These are phyloP conservation scores for Brevimyrus niger DNA, from an alignment of 2,113 vertebrate species.

Conservation along the genomic window DNA sequence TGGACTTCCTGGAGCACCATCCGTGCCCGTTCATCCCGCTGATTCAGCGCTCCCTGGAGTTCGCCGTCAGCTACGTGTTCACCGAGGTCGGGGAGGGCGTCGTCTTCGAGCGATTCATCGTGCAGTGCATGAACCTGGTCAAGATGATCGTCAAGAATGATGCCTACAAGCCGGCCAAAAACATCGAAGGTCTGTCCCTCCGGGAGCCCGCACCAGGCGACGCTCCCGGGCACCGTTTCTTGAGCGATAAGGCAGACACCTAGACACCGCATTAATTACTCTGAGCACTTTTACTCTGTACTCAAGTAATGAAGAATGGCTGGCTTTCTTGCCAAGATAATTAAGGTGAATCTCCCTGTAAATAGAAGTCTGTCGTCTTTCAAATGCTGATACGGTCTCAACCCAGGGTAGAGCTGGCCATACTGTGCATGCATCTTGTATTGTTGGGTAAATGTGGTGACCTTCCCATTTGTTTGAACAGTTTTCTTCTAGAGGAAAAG, in stretches of 20 bases:
- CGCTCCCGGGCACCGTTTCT: not conserved
- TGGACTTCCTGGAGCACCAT: conserved; percentile 92
- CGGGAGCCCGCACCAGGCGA: too few species aligned
- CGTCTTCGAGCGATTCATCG: conserved; percentile 89
- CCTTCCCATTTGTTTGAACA: not conserved
- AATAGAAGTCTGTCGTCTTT: not conserved
- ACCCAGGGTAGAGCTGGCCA: not conserved
- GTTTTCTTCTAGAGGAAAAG: not conserved
- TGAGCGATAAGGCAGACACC: not conserved
- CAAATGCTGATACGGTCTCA: not conserved
- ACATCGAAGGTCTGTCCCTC: conserved; percentile 74
- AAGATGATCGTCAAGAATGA: conserved; percentile 97
- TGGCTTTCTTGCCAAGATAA: not conserved
- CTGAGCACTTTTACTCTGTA: not conserved
- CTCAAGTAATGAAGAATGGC: not conserved
- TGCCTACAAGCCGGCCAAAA: conserved; percentile 91
- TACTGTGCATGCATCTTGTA: not conserved
- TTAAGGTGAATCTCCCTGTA: not conserved
- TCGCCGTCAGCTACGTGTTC: conserved; percentile 89
- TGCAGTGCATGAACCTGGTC: conserved; percentile 97
- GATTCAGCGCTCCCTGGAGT: conserved; percentile 87
- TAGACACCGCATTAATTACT: not conserved
- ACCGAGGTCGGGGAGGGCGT: conserved; percentile 85
- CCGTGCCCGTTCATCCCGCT: conserved; percentile 85
- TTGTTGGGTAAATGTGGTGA: not conserved